phyloP scores from a whole-genome alignment of 2,113 vertebrate species.

The Oreotragus oreotragus region DNA sequence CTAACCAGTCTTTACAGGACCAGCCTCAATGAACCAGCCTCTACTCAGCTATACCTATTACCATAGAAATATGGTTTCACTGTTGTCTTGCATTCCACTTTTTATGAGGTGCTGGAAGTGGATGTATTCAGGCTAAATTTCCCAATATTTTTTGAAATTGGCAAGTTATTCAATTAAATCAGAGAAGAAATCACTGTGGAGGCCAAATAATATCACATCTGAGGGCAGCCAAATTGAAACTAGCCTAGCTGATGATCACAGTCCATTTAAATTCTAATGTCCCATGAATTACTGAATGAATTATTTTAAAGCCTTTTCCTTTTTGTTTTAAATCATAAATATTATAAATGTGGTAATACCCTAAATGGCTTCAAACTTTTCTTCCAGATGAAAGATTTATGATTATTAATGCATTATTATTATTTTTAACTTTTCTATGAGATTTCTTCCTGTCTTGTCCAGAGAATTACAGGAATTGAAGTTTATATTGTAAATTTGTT shows the following conservation, averaged over 20 bases:
- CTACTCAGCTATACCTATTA: background rate
- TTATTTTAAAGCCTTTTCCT: background rate
- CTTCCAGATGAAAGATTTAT: background rate
- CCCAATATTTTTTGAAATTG: background rate
- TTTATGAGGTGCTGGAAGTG: background rate
- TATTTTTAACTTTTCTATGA: background rate
- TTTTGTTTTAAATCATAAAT: conserved; percentile 42
- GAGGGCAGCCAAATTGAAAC: background rate
- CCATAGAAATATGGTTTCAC: background rate
- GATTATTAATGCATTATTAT: background rate
- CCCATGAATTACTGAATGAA: background rate
- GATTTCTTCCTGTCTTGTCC: background rate
- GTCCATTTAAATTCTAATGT: background rate
- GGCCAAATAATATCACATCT: background rate
- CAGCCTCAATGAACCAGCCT: background rate
- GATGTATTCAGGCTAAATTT: background rate
- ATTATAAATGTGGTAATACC: background rate
- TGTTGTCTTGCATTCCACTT: background rate
- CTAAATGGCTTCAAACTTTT: background rate
- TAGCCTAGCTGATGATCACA: background rate
- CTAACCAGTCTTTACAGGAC: background rate
- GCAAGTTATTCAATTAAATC: background rate
- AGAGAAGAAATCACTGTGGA: background rate
- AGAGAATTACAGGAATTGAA: background rate
- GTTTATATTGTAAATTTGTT: background rate